Base-by-base conservation (phyloP, 2,888 invertebrate genomes). In the Scaptomyza flava region DNA sequence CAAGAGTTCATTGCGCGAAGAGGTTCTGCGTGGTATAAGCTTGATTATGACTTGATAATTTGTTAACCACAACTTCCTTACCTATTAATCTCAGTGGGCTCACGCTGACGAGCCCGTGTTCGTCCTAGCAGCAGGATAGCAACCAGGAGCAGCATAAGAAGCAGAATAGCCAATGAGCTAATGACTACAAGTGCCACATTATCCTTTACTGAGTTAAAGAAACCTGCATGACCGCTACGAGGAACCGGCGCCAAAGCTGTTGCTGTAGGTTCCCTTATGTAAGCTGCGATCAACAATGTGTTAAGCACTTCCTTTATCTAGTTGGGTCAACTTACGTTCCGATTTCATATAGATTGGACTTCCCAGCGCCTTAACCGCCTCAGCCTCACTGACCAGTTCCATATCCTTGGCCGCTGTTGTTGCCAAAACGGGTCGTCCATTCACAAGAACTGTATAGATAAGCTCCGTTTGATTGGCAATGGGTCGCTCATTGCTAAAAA, bases 331-430 rank as follows among this genome's bases (percentile, higher is more conserved):
- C 95, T 95, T 93, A 97, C 97, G 97, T 93, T 97, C 96, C 64
- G 97, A 96, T 92, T 96, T 97, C 76, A 96, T 95, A 52, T 95
- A 94, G 50, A 96, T 94, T 0, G 95, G 94, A 67, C 95, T 95
- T 6, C 96, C 96, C 53, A 97, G 92, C 74, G 96, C 95, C 27
- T 93, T 93, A 0, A 94, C 94, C 0, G 96, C 96, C 91, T 97
- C 97, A 36, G 94, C 94, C 58, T 96, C 95, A 6, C 95, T 94
- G 4, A 97, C 94, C n/a, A 96, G 93, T 62, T 94, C 93, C 96
- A 97, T 97, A 85, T 97, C 97, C 68, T 95, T 94, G 2, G 96
- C 96, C 0, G 97, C 97, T 2, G 96, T 96, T 2, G 94, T 94
- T 0, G 97, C 97, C 17, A 96, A 94, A 1, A 97, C 96, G 0